phyloP scores from a whole-genome alignment of 2,888 invertebrate genomes.

The Ferdinandea cuprea region DNA sequence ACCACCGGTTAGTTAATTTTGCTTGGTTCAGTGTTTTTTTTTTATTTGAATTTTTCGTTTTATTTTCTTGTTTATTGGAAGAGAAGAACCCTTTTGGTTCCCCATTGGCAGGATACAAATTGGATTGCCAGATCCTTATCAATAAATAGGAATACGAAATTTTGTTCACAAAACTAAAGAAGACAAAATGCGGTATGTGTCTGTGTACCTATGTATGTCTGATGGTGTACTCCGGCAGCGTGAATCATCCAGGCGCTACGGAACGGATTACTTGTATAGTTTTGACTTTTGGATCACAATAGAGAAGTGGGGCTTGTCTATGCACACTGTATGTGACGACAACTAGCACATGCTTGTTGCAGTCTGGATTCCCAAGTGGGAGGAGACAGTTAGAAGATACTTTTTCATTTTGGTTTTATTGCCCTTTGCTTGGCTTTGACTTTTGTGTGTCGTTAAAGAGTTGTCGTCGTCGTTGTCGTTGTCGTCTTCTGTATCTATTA shows the following conservation, averaged over 20 bases:
- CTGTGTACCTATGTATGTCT: conserved; percentile 7
- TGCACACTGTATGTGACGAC: conserved; percentile 36
- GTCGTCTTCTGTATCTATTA: conserved; percentile 52
- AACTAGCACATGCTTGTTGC: conserved; percentile 63
- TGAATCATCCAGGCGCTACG: conserved; percentile 68
- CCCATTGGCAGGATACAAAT: conserved; percentile 75
- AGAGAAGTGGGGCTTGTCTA: conserved; percentile 48
- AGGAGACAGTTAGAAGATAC: conserved; percentile 40
- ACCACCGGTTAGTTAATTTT: conserved; percentile 37
- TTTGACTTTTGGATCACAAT: conserved; percentile 54
- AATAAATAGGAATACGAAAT: conserved; percentile 74
- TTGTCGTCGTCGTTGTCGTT: conserved; percentile 17
- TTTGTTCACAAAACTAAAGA: conserved; percentile 62
- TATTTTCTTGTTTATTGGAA: conserved; percentile 70
- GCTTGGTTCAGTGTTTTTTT: conserved; percentile 29
- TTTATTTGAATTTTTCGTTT: conserved; percentile 47
- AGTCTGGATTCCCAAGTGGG: conserved; percentile 59
- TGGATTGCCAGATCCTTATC: conserved; percentile 75
- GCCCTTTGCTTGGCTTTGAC: conserved; percentile 18
- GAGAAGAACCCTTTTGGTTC: conserved; percentile 72
- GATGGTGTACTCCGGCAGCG: conserved; percentile 19
- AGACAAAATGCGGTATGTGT: conserved; percentile 25
- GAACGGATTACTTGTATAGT: conserved; percentile 48
- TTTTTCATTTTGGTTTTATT: background rate
- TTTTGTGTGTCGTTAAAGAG: conserved; percentile 32